Evolutionary conservation across 30 jellyfish, hydroid and myxozoan genomes (phyloP).

Genomic region (Aurelia aurita): DNA sequence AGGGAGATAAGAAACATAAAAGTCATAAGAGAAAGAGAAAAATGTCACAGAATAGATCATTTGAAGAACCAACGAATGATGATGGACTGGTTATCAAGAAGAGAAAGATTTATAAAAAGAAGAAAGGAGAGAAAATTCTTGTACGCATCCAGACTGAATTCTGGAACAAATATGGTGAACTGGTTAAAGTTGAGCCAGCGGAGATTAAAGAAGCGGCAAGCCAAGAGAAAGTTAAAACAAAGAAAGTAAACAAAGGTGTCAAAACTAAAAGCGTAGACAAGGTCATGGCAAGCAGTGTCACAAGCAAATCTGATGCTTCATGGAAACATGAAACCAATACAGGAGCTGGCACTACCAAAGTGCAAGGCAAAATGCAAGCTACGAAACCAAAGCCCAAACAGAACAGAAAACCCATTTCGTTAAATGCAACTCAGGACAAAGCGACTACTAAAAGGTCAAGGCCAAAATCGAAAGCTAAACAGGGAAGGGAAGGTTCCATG

Average conservation of each 20-base stretch:
- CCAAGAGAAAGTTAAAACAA: slow-evolving; percentile 1
- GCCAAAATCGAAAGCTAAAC: background rate
- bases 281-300: background rate
- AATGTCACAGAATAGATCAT: slow-evolving; percentile 5
- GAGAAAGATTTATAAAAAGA: slow-evolving; percentile 84
- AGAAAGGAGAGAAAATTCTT: slow-evolving; percentile 75
- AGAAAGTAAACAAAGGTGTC: background rate
- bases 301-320: background rate
- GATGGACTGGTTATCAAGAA: slow-evolving; percentile 59
- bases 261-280: background rate
- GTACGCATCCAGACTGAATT: slow-evolving; percentile 81
- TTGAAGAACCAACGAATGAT: background rate
- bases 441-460: background rate
- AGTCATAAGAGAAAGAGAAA: slow-evolving; percentile 58
- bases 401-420: background rate
- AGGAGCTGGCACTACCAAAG: no score
- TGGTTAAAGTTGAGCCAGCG: slow-evolving; percentile 77
- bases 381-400: background rate
- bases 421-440: background rate
- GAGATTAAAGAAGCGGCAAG: slow-evolving; percentile 32
- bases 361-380: background rate
- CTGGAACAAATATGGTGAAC: slow-evolving; percentile 74
- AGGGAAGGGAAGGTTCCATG: background rate
- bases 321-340: no score
- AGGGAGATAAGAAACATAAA: slow-evolving; percentile 21